phyloP scores from a whole-genome alignment of 2,888 invertebrate genomes.

The Ormia ochracea region DNA sequence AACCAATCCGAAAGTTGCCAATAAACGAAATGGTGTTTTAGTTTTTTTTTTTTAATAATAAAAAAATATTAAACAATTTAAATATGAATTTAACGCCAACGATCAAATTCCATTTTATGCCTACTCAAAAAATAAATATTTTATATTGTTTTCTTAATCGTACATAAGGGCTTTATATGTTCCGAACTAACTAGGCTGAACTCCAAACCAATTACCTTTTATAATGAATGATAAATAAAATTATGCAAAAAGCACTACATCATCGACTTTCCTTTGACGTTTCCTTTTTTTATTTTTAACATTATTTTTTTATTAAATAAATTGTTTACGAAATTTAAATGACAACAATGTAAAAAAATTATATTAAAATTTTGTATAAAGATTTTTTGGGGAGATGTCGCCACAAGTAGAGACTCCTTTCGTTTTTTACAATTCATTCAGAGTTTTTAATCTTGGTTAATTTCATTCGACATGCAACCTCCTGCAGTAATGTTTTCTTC shows the following conservation, averaged over 20 bases:
- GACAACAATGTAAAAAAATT: neutral
- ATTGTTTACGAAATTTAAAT: slow-evolving; percentile 35
- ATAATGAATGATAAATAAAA: slow-evolving; percentile 4
- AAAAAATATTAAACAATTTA: slow-evolving; percentile 25
- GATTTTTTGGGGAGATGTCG: slow-evolving; percentile 51
- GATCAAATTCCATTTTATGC: neutral
- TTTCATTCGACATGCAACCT: slow-evolving; percentile 49
- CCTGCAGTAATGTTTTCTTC: neutral
- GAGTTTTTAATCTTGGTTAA: slow-evolving; percentile 44
- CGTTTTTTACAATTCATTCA: slow-evolving; percentile 46
- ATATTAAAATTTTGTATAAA: slow-evolving; percentile 31
- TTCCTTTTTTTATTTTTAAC: slow-evolving; percentile 22
- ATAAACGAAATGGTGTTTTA: neutral
- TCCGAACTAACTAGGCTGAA: neutral
- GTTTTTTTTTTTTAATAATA: slow-evolving; percentile 3
- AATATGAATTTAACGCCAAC: neutral
- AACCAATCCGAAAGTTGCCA: slow-evolving; percentile 4
- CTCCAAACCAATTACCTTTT: neutral
- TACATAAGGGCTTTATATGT: neutral
- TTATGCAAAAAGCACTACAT: neutral
- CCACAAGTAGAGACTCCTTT: slow-evolving; percentile 34
- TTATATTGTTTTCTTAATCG: neutral
- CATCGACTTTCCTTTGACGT: neutral
- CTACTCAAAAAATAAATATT: slow-evolving; percentile 21
- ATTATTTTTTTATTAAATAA: slow-evolving; percentile 19